Conservation (phyloP, 2,888 invertebrate species). For the Tryphoninae sp. region DNA sequence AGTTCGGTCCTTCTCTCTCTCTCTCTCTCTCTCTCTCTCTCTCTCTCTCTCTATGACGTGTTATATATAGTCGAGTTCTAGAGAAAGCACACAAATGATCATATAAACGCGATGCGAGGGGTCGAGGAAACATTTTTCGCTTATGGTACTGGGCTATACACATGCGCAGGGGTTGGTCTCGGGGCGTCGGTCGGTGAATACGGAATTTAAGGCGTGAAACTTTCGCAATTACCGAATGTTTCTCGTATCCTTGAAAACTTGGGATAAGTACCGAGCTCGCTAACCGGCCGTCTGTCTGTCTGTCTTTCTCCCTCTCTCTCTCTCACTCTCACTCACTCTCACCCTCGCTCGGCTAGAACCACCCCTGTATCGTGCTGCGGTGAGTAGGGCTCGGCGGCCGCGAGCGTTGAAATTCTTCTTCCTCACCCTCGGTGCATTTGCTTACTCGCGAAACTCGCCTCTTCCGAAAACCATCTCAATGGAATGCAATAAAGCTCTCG, state of each 20-base stretch:
- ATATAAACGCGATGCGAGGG: conserved; percentile 10
- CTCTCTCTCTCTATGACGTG: neutral
- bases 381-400: conserved; percentile 42
- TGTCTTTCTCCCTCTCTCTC: conserved; percentile 26
- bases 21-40: neutral
- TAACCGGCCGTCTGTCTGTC: conserved; percentile 37
- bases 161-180: conserved; percentile 14
- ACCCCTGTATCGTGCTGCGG: conserved; percentile 3
- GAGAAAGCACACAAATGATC: conserved; percentile 30
- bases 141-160: neutral
- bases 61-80: no score
- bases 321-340: conserved; percentile 29
- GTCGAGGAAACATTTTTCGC: neutral
- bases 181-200: conserved; percentile 55
- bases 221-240: conserved; percentile 80
- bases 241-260: conserved; percentile 78
- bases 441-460: conserved; percentile 56
- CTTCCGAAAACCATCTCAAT: conserved; percentile 52
- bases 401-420: conserved; percentile 46
- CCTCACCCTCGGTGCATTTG: conserved; percentile 45
- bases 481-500: conserved; percentile 73
- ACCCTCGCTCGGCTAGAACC: conserved; percentile 19
- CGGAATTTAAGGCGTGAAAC: conserved; percentile 78
- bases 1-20: neutral
- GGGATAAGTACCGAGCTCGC: conserved; percentile 57